Conservation (phyloP, 2,113 vertebrate genomes). For the Oreochromis tanganicae region DNA sequence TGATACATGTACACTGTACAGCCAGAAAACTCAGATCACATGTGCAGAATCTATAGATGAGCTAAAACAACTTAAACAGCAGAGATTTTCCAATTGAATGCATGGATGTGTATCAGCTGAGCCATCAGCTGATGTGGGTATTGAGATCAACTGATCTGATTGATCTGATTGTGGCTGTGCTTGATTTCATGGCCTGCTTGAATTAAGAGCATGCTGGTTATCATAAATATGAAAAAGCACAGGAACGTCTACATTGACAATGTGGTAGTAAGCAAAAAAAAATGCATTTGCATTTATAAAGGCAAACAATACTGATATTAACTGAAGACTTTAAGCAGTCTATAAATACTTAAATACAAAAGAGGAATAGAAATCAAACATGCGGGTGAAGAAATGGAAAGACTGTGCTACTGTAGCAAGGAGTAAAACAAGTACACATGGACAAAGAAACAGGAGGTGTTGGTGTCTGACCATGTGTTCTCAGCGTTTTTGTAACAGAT, state of each 20-base stretch:
- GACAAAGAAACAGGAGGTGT: not conserved
- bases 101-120: not conserved
- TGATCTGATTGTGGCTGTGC: not conserved
- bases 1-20: not conserved
- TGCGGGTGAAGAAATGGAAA: not conserved
- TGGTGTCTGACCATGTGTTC: constrained; percentile 1
- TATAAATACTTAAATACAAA: not conserved
- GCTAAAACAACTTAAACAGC: not conserved
- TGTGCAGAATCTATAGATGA: not conserved
- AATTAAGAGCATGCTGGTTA: not conserved
- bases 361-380: not conserved
- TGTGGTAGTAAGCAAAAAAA: not conserved
- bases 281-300: not conserved
- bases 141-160: not conserved
- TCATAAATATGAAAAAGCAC: not conserved
- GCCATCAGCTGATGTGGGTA: not conserved
- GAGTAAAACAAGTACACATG: not conserved
- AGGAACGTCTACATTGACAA: not conserved
- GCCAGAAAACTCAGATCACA: not conserved
- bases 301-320: not conserved
- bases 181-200: not conserved
- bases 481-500: constrained; percentile 13
- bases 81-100: not conserved
- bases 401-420: not conserved
- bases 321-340: not conserved